Evolutionary conservation across 2,888 invertebrate species (phyloP).

Genomic region (Caradrina kadenii): DNA sequence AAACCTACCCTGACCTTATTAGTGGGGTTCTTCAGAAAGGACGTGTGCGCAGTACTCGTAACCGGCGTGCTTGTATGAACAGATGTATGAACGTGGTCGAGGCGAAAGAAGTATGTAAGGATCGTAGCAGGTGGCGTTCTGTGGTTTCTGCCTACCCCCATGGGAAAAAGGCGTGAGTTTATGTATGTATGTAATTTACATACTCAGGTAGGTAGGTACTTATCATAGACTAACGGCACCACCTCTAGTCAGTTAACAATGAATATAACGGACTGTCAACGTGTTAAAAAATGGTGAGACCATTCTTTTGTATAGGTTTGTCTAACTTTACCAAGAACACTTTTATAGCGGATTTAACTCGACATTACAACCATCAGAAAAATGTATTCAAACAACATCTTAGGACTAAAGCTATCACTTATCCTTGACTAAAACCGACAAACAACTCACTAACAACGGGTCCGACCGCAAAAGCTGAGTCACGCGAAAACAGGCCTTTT

Average conservation of each 20-base stretch:
- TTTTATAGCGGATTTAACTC: no score
- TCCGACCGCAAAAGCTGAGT: constrained; percentile 33
- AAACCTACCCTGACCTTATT: no score
- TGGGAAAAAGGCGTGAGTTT: no score
- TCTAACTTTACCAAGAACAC: no score
- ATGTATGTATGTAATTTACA: neutral
- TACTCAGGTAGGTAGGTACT: neutral
- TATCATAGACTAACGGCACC: constrained; percentile 1
- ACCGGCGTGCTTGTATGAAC: no score
- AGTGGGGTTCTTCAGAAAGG: no score
- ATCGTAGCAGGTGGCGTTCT: no score
- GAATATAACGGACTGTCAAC: neutral
- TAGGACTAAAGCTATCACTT: constrained; percentile 36
- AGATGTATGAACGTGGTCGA: no score
- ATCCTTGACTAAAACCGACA: constrained; percentile 44
- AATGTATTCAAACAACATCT: constrained; percentile 14
- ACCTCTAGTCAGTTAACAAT: neutral
- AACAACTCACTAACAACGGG: constrained; percentile 15
- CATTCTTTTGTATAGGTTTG: no score
- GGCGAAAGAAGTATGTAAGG: no score
- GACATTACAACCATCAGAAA: neutral
- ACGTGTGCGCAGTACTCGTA: no score
- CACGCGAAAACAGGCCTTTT: constrained; percentile 20
- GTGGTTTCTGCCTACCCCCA: no score
- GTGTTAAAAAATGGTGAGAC: neutral